A percentile compares a stretch with the other conserved stretches of the same genome.
Evolutionary conservation across 2,888 invertebrate species (phyloP).

Genomic region (Apoda limacodes): DNA sequence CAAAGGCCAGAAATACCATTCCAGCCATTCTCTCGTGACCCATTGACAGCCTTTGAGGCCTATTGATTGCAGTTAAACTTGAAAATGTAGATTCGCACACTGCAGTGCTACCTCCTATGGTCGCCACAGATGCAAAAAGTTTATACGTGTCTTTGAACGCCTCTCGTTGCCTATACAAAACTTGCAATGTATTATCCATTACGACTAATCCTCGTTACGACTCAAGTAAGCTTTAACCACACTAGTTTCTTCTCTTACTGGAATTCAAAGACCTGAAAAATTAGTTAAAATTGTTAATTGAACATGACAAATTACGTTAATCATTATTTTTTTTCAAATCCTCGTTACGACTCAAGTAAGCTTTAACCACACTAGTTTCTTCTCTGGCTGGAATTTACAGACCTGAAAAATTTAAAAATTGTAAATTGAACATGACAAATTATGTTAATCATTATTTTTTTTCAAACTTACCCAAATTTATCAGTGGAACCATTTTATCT

Average conservation of each 20-base stretch:
- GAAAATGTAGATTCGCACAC: conserved; percentile 16
- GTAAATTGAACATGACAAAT: conserved; percentile 10
- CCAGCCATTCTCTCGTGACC: conserved; percentile 20
- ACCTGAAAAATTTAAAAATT: conserved; percentile 10
- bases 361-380: conserved; percentile 11
- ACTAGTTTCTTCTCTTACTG: conserved; percentile 10
- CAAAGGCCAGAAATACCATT: conserved; percentile 19
- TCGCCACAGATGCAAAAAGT: conserved; percentile 13
- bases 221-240: too few relatives aligned
- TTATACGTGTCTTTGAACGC: conserved; percentile 13
- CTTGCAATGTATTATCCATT: conserved; percentile 8
- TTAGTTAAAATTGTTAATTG: conserved; percentile 8
- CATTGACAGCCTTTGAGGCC: conserved; percentile 20
- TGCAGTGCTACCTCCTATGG: conserved; percentile 8
- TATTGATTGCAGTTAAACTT: conserved; percentile 21
- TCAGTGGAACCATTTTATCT: conserved; percentile 8
- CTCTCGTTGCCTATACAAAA: conserved; percentile 10
- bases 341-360: too few relatives aligned
- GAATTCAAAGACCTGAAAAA: conserved; percentile 11
- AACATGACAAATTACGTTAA: conserved; percentile 8
- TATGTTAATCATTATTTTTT: conserved; percentile 6
- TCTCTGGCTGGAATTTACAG: conserved; percentile 11
- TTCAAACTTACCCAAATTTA: conserved; percentile 7
- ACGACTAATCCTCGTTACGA: conserved; percentile 10
- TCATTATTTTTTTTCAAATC: conserved; percentile 7